phyloP scores from a whole-genome alignment of 1,140 invertebrate species.

The Galleria mellonella region DNA sequence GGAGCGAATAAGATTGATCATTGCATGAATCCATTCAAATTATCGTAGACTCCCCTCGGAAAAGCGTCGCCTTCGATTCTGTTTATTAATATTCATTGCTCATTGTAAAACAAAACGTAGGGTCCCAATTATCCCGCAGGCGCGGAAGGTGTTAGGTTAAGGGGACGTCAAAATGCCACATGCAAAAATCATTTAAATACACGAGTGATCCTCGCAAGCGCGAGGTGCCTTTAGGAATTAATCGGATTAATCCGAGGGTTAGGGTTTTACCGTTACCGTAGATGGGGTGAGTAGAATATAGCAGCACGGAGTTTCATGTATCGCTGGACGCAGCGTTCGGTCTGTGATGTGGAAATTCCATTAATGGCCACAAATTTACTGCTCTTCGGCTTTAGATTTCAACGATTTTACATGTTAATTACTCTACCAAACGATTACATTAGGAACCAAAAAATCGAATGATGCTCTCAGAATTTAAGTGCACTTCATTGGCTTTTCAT shows the following conservation, averaged over 20 bases:
- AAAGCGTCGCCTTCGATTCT: slow-evolving; percentile 25
- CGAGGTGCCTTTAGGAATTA: slow-evolving; percentile 53
- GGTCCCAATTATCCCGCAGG: slow-evolving; percentile 37
- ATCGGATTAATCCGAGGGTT: slow-evolving; percentile 57
- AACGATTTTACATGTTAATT: slow-evolving; percentile 18
- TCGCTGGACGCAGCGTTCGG: slow-evolving; percentile 12
- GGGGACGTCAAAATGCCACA: slow-evolving; percentile 51
- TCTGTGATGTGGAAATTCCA: slow-evolving; percentile 55
- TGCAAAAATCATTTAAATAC: slow-evolving; percentile 65
- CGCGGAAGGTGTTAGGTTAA: slow-evolving; percentile 39
- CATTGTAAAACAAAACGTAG: slow-evolving; percentile 46
- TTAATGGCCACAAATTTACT: slow-evolving; percentile 42
- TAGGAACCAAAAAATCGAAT: too few species aligned
- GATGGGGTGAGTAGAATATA: neutral
- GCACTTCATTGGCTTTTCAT: too few species aligned
- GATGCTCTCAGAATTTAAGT: too few species aligned
- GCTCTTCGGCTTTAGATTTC: slow-evolving; percentile 17
- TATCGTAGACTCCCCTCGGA: slow-evolving; percentile 9
- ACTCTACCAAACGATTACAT: neutral
- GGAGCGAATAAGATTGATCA: slow-evolving; percentile 16
- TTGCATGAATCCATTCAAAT: slow-evolving; percentile 21
- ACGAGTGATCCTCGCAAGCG: slow-evolving; percentile 34
- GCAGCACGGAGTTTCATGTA: slow-evolving; percentile 7
- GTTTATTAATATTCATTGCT: slow-evolving; percentile 59
- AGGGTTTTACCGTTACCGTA: slow-evolving; percentile 8